Evolutionary conservation across 2,888 invertebrate genomes (phyloP).

Genomic region (Spisula solida): DNA sequence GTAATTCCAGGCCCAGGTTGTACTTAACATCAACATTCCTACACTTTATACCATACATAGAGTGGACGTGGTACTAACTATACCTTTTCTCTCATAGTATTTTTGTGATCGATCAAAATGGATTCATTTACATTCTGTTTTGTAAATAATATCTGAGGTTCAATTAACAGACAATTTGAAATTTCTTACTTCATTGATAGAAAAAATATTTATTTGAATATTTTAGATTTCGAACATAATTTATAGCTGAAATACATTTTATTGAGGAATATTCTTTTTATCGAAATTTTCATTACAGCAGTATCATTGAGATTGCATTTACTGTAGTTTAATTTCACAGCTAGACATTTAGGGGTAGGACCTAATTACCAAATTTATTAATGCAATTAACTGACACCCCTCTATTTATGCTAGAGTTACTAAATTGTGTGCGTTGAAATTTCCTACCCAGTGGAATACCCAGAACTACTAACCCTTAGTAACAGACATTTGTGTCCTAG

Average conservation of each 20-base stretch:
- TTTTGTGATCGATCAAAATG: too few relatives aligned
- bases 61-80: slow-evolving; percentile 1
- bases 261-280: neutral
- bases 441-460: neutral
- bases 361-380: neutral
- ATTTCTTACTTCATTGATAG: too few relatives aligned
- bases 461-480: slow-evolving; percentile 1
- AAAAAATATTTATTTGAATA: too few relatives aligned
- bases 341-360: neutral
- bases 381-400: neutral
- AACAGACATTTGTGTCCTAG: neutral
- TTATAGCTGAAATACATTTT: neutral
- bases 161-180: too few relatives aligned
- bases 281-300: neutral
- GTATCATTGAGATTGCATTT: neutral
- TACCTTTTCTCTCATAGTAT: neutral
- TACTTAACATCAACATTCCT: neutral
- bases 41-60: neutral
- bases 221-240: neutral
- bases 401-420: neutral
- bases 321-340: neutral
- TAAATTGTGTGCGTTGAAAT: neutral
- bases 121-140: too few relatives aligned
- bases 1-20: neutral
- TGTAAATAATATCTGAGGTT: too few relatives aligned